Evolutionary conservation across 2,888 invertebrate species (phyloP), one percentile per base, ranked within the genome.

Genomic region (Hirtodrosophila duncani): DNA sequence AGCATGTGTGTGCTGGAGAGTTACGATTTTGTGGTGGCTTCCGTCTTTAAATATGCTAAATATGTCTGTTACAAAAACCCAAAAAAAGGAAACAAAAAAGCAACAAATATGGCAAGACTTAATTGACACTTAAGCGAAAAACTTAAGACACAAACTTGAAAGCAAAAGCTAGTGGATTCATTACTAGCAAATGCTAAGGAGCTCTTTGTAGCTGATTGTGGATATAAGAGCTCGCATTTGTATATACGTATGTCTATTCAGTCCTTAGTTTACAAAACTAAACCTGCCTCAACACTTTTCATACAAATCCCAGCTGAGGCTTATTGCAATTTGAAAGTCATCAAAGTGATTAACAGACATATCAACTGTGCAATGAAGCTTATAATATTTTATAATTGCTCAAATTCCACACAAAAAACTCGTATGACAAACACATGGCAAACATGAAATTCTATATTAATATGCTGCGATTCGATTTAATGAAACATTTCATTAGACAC

Each of bases 311-410:
- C 16, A 23, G 14, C 14, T 21, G 23, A 42, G 29, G 14, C 11
- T 14, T 14, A 11, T 21, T 10, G 10, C 17, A 2, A 33, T 31
- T 14, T 13, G 21, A 33, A 17, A 24, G 31, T 34, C 34, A 48
- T 13, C 29, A n/a, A n/a, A n/a, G n/a, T n/a, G n/a, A 48, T 14
- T 37, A 38, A 18, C 24, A 42, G 20, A 21, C 23, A 37, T 48
- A n/a, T 50, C 49, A 29, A 30, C 11, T 42, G 39, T 6, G 30
- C 60, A 61, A 45, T 65, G 56, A 67, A 51, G 72, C 72, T 60
- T 58, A 69, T 79, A 79, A 79, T 67, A 79, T 63, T 75, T 79
- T 79, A 63, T 75, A 75, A 75, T 79, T 79, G 75, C 65, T 79
- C 69, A 75, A 69, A 78, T 78, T 74, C 68, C 71, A 63, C 36